A percentile compares a stretch with the other conserved stretches of the same genome.
These are phyloP conservation scores for Callipepla californica DNA, from an alignment of 2,113 vertebrate genomes.

Conservation along the genomic window DNA sequence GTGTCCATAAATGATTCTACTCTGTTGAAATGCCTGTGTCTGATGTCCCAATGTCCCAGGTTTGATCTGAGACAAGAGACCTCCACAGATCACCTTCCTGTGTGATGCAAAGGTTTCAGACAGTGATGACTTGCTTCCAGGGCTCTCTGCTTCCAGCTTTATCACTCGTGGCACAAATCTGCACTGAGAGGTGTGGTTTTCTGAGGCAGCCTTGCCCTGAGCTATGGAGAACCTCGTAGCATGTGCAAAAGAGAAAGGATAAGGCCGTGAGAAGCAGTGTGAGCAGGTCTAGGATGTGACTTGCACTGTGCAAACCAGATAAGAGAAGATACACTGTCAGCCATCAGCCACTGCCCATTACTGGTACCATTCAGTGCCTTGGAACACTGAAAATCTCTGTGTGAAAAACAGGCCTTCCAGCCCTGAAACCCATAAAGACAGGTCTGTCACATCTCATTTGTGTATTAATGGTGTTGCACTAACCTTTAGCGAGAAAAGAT, in stretches of 20 bases:
- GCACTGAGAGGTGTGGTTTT: background rate
- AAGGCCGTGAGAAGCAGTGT: accelerated
- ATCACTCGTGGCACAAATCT: background rate
- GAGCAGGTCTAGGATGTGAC: background rate
- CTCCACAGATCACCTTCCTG: background rate
- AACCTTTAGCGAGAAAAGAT: constrained; percentile 31
- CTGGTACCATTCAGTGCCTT: background rate
- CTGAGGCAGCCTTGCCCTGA: background rate
- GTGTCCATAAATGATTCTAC: background rate
- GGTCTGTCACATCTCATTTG: background rate
- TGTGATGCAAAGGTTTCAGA: background rate
- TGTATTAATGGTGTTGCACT: constrained; percentile 7
- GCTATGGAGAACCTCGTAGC: background rate
- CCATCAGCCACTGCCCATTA: background rate
- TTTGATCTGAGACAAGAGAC: background rate
- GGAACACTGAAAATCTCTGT: background rate
- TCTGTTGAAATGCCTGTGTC: background rate
- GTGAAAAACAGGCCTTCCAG: background rate
- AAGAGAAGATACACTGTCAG: background rate
- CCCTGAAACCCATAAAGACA: background rate
- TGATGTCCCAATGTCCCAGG: background rate
- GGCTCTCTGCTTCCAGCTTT: background rate
- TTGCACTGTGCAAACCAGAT: background rate
- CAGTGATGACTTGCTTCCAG: background rate
- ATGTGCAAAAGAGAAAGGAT: background rate